Conservation (phyloP, 2,888 invertebrate genomes). For the Drosophila kuntzei region DNA sequence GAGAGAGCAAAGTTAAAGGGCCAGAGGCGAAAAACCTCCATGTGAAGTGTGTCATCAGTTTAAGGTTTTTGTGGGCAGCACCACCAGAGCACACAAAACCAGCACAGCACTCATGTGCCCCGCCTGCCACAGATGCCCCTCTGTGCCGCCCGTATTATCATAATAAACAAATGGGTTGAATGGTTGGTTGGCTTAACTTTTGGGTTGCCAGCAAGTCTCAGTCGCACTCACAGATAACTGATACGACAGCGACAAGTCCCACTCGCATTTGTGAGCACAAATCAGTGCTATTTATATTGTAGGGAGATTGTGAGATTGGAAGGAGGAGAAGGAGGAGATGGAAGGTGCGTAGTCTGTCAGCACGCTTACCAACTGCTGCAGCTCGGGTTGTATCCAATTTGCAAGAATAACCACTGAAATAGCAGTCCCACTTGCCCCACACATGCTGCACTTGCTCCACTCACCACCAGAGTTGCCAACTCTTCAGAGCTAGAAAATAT, state of each 20-base stretch:
- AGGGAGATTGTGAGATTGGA: constrained; percentile 11
- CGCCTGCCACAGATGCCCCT: neutral
- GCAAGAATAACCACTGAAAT: constrained; percentile 56
- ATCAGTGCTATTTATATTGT: constrained; percentile 80
- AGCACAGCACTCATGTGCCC: constrained; percentile 8
- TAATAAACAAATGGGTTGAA: constrained; percentile 79
- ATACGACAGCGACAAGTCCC: constrained; percentile 35
- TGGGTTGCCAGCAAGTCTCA: constrained; percentile 66
- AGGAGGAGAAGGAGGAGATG: constrained; percentile 9
- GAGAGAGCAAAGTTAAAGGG: constrained; percentile 32
- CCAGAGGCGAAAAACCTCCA: constrained; percentile 70
- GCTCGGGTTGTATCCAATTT: constrained; percentile 48
- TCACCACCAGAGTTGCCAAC: neutral
- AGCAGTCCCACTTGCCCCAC: constrained; percentile 5
- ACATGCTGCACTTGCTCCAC: constrained; percentile 1
- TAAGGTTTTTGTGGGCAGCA: constrained; percentile 76
- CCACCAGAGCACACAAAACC: constrained; percentile 22
- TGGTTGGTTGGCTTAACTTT: constrained; percentile 80
- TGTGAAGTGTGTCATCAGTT: constrained; percentile 83
- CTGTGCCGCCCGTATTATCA: constrained; percentile 58
- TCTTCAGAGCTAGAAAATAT: neutral
- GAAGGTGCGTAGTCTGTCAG: constrained; percentile 52
- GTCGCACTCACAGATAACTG: constrained; percentile 45
- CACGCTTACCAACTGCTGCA: constrained; percentile 45
- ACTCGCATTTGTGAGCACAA: constrained; percentile 72